A percentile compares a stretch with the other conserved stretches of the same genome.
Conservation (phyloP, 1,140 invertebrate species). For the Aporrectodea caliginosa region DNA sequence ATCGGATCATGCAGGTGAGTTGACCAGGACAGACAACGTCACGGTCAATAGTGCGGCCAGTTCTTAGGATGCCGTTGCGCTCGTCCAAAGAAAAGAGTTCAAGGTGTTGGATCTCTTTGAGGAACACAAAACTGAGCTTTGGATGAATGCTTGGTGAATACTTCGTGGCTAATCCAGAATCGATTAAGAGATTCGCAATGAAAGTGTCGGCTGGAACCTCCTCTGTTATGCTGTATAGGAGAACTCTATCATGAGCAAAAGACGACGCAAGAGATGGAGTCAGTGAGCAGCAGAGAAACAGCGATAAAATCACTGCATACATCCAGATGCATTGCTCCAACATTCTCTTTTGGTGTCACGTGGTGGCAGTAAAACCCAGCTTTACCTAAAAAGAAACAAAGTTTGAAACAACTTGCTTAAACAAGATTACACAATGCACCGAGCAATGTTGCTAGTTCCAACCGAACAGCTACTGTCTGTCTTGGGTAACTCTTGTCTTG, state of each 20-base stretch:
- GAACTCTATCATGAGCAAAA: background rate
- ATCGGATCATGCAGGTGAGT: background rate
- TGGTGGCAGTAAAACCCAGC: no score
- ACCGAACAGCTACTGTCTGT: no score
- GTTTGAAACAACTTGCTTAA: no score
- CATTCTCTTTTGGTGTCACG: no score
- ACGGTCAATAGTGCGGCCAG: conserved; percentile 26
- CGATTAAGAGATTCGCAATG: background rate
- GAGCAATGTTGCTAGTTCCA: no score
- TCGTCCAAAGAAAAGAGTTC: conserved; percentile 14
- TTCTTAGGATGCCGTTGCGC: conserved; percentile 17
- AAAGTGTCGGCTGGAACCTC: conserved; percentile 6
- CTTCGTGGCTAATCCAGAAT: conserved; percentile 9
- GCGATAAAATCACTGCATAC: no score
- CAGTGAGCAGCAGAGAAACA: no score
- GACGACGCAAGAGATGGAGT: background rate
- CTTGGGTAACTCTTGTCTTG: no score
- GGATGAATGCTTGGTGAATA: background rate
- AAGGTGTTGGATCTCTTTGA: background rate
- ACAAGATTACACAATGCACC: no score
- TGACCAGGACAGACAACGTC: conserved; percentile 22
- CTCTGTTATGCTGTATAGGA: conserved; percentile 3
- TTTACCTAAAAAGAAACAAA: no score
- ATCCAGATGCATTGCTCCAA: no score
- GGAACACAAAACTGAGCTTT: background rate